phyloP scores from a whole-genome alignment of 30 jellyfish, hydroid and myxozoan genomes.

The Mastigias papua region DNA sequence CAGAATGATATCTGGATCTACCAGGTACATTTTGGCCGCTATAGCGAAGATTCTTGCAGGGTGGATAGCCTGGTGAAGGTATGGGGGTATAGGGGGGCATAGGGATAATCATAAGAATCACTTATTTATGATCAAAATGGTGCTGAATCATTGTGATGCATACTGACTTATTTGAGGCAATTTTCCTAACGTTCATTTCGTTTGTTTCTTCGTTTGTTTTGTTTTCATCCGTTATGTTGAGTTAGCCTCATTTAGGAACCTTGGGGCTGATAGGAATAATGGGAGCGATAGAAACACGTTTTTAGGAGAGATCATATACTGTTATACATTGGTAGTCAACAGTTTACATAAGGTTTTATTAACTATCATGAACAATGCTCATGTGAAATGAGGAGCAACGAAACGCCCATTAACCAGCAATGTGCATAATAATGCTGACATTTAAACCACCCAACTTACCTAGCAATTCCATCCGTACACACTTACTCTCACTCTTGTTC shows the following conservation, averaged over 20 bases:
- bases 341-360: too few relatives aligned
- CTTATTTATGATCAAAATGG: too few relatives aligned
- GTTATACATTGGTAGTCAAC: not conserved
- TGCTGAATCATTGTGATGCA: too few relatives aligned
- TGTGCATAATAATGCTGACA: not conserved
- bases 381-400: too few relatives aligned
- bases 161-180: not conserved
- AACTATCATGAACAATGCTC: too few relatives aligned
- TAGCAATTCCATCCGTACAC: conserved; percentile 76
- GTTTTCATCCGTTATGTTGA: not conserved
- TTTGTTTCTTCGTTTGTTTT: not conserved
- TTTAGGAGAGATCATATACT: not conserved
- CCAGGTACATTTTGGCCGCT: too few relatives aligned
- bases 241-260: not conserved
- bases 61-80: too few relatives aligned
- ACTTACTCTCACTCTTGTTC: conserved; percentile 63
- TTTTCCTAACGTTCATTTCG: not conserved
- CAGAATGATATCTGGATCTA: not conserved
- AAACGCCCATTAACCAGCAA: too few relatives aligned
- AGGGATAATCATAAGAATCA: too few relatives aligned
- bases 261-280: not conserved
- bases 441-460: too few relatives aligned
- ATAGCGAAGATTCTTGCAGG: too few relatives aligned
- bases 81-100: too few relatives aligned
- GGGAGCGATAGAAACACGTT: not conserved